A percentile compares a stretch with the other conserved stretches of the same genome.
Conservation (phyloP, 2,113 vertebrate genomes). For the Saccopteryx leptura region DNA sequence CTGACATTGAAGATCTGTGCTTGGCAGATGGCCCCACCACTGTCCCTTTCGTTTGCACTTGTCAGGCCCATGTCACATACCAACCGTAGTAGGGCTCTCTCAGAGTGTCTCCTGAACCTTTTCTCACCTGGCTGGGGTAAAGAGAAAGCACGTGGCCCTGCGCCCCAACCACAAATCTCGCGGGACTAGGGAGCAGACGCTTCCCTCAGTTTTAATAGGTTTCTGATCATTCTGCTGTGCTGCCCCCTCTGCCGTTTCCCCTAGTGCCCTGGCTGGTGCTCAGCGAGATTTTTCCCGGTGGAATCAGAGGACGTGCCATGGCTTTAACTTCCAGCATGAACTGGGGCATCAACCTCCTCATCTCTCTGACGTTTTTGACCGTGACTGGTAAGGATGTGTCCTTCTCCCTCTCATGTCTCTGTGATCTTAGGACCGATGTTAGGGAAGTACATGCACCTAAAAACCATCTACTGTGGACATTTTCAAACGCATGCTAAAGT, state of each 20-base stretch:
- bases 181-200: too few species aligned
- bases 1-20: not conserved
- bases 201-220: too few species aligned
- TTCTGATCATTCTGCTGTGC: not conserved
- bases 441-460: not conserved
- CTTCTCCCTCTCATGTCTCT: not conserved
- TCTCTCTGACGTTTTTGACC: constrained; percentile 97
- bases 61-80: not conserved
- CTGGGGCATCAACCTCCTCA: constrained; percentile 97
- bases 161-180: not conserved
- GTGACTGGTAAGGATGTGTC: constrained; percentile 92
- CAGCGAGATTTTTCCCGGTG: constrained; percentile 97
- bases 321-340: constrained; percentile 96
- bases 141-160: not conserved
- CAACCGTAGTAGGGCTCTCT: not conserved
- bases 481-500: constrained; percentile 20
- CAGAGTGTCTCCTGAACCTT: not conserved
- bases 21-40: not conserved
- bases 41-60: not conserved
- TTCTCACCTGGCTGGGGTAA: not conserved
- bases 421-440: not conserved
- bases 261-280: constrained; percentile 97
- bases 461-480: not conserved
- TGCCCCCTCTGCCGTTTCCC: constrained; percentile 43
- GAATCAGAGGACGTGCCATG: constrained; percentile 95